Base-by-base conservation (phyloP, 2,797 vertebrate species). In the Ptychobarbus kaznakovi region DNA sequence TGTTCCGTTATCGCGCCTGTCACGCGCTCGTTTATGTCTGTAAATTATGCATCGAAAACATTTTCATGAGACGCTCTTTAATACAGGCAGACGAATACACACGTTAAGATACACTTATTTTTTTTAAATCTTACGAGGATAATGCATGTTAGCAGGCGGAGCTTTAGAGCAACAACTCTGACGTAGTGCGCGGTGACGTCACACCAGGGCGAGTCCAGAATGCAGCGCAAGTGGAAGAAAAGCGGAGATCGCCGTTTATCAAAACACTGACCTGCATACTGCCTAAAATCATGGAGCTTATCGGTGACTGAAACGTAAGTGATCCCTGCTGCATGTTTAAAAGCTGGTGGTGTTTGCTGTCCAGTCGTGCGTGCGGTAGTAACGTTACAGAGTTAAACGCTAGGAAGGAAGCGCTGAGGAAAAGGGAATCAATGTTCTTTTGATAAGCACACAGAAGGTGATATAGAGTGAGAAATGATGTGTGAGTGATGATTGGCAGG, bases 121-220 rank as follows among this genome's bases (percentile, higher is more conserved):
- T 13, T 61, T 42, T 61, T 28, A 61, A 12, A 61, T 28, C 18
- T 15, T 38, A 15, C 3, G 3, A 7, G 51, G 3, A 22, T 1
- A 66, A 4, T 0, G 38, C 66, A 40, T 28, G 22, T 7, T 35
- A 22, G 15, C n/a, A 20, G 88, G 88, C 25, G 15, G 89, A 18
- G 63, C 13, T 16, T 85, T 1, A 0, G 44, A 63, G 20, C 51
- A 20, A 75, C 87, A 80, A 86, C 25, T 87, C 78, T 93, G 89
- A 91, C 92, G 93, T 92, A 86, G 90, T 65, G 63, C 83, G 89
- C 91, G 91, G 92, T 94, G 93, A 94, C 88, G 93, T 90, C 89
- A 73, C 44, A 35, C 32, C 93, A 90, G 95, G 95, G 95, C 94
- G 95, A 94, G 95, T 94, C 94, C 69, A 56, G 70, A 63, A 83